phyloP scores from a whole-genome alignment of 2,113 vertebrate genomes.

The Cepphus grylle region DNA sequence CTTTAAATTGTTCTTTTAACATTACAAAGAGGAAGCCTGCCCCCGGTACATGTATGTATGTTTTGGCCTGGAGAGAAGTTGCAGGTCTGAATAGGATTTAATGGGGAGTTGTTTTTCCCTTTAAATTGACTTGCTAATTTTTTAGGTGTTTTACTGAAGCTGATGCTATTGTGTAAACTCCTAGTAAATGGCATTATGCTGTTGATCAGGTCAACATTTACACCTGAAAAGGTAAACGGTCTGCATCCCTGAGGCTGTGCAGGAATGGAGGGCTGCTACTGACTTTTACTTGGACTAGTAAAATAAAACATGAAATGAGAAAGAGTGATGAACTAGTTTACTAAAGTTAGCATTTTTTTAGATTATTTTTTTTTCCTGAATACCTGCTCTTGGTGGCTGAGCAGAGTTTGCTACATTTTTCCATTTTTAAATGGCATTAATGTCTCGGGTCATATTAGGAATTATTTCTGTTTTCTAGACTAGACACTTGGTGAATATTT shows the following conservation, averaged over 20 bases:
- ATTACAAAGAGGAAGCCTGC: slow-evolving; percentile 22
- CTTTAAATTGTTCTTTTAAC: slow-evolving; percentile 29
- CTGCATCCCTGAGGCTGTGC: slow-evolving; percentile 44
- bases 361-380: not conserved
- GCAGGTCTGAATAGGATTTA: slow-evolving; percentile 50
- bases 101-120: slow-evolving; percentile 32
- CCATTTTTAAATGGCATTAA: not conserved
- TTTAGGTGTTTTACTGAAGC: slow-evolving; percentile 26
- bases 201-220: slow-evolving; percentile 63
- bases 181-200: slow-evolving; percentile 49
- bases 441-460: not conserved
- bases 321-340: not conserved
- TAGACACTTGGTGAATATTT: not conserved
- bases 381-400: not conserved
- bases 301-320: not conserved
- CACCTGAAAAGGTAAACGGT: slow-evolving; percentile 66
- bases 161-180: slow-evolving; percentile 37
- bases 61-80: slow-evolving; percentile 61
- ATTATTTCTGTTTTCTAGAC: not conserved
- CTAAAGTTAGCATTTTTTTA: not conserved
- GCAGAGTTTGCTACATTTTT: not conserved
- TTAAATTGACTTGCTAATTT: slow-evolving; percentile 74
- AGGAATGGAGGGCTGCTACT: not conserved
- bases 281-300: not conserved
- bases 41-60: not conserved